Conservation (phyloP, 2,888 invertebrate species). For the Caenorhabditis sp. region DNA sequence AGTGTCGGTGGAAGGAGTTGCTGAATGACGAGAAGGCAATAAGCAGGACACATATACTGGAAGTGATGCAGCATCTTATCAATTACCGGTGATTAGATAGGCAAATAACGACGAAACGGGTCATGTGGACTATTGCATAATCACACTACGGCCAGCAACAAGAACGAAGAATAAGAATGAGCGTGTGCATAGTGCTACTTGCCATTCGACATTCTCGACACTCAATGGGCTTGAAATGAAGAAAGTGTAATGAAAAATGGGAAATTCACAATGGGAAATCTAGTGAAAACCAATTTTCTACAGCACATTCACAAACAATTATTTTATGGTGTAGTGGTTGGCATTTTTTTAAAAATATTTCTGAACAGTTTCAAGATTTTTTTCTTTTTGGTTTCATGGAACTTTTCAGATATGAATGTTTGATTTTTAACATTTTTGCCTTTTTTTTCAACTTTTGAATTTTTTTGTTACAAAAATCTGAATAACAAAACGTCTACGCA, state of each 20-base stretch:
- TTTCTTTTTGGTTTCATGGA: too few species aligned
- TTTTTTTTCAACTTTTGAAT: too few species aligned
- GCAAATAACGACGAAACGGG: constrained; percentile 11
- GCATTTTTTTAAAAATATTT: neutral
- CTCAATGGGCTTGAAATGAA: neutral
- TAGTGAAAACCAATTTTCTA: neutral
- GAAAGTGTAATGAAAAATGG: neutral
- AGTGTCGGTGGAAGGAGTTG: neutral
- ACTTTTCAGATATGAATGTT: too few species aligned
- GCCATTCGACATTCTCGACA: neutral
- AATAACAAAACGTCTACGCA: too few species aligned
- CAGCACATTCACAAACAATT: neutral
- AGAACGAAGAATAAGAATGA: constrained; percentile 1
- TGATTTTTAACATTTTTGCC: too few species aligned
- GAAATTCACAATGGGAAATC: neutral
- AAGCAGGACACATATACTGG: neutral
- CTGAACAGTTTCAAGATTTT: too few species aligned
- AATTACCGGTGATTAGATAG: constrained; percentile 22
- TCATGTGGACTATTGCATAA: constrained; percentile 23
- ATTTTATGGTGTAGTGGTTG: neutral
- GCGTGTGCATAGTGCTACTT: neutral
- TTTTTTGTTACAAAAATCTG: too few species aligned
- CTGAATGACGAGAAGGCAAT: neutral
- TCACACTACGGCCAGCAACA: too few species aligned
- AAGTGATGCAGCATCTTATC: constrained; percentile 37